Percentiles rank a stretch among this genome's conserved stretches.
Conservation (phyloP, 2,888 invertebrate species). For the Heliconius erato region DNA sequence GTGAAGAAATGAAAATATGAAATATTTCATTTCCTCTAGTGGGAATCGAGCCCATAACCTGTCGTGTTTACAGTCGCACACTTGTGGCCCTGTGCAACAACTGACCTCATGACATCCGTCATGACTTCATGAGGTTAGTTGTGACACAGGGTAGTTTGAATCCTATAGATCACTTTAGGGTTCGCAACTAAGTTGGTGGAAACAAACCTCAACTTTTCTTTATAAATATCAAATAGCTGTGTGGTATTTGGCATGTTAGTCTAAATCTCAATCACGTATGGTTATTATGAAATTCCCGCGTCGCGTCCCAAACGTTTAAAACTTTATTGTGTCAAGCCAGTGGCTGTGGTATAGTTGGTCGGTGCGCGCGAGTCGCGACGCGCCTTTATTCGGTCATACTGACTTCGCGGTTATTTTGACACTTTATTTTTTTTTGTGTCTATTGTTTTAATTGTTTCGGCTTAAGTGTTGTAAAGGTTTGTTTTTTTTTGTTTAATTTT, state of each 20-base stretch:
- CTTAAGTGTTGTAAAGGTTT: background rate
- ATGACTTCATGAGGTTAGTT: too few species aligned
- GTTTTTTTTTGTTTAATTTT: background rate
- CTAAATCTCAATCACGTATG: conserved; percentile 61
- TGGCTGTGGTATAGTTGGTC: conserved; percentile 63
- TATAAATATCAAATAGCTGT: conserved; percentile 30
- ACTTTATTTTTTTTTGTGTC: background rate
- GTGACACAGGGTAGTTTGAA: too few species aligned
- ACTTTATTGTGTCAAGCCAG: conserved; percentile 78
- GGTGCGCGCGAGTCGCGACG: conserved; percentile 69
- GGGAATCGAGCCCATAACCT: too few species aligned
- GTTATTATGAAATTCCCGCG: conserved; percentile 72
- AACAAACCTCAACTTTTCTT: too few species aligned
- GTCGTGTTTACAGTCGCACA: too few species aligned
- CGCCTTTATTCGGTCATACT: conserved; percentile 59
- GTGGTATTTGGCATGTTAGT: conserved; percentile 61
- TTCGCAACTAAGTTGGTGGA: too few species aligned
- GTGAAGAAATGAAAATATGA: too few species aligned
- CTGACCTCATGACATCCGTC: too few species aligned
- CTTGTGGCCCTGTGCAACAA: too few species aligned
- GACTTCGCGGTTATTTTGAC: conserved; percentile 35
- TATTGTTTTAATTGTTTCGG: background rate
- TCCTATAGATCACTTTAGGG: too few species aligned
- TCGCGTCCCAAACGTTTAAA: conserved; percentile 64
- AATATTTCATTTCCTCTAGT: too few species aligned